These are phyloP conservation scores for Machimus rusticus DNA, from an alignment of 2,888 invertebrate genomes.

Conservation along the genomic window DNA sequence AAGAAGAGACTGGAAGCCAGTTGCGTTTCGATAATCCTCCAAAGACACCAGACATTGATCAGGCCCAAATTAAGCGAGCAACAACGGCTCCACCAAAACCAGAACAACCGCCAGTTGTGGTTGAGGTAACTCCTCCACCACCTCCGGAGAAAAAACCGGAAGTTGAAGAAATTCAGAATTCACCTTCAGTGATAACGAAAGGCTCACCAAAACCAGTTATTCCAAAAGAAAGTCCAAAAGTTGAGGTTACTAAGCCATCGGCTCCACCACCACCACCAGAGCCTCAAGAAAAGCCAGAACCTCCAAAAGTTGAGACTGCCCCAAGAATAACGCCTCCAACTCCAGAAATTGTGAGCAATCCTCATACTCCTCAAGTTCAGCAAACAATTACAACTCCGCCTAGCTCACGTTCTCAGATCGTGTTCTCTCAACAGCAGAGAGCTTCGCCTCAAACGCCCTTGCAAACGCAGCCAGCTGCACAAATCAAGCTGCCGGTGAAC, in stretches of 20 bases:
- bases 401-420: conserved; percentile 50
- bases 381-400: neutral
- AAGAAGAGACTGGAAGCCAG: conserved; percentile 65
- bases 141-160: neutral
- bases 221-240: neutral
- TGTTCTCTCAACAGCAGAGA: neutral
- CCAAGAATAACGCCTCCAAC: neutral
- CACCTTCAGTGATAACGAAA: conserved; percentile 57
- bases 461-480: conserved; percentile 26
- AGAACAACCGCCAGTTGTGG: neutral
- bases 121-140: neutral
- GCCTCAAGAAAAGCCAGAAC: neutral
- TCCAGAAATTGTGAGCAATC: neutral
- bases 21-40: conserved; percentile 63
- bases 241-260: neutral
- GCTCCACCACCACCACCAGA: neutral
- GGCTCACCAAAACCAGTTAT: conserved; percentile 50
- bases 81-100: conserved; percentile 21
- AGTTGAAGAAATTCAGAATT: neutral
- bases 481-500: conserved; percentile 62
- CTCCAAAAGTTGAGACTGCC: neutral
- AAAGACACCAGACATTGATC: conserved; percentile 65
- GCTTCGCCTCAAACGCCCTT: neutral
- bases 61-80: conserved; percentile 56
- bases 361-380: neutral